Evolutionary conservation across 2,888 invertebrate species (phyloP).

Genomic region (Hydraecia micacea): DNA sequence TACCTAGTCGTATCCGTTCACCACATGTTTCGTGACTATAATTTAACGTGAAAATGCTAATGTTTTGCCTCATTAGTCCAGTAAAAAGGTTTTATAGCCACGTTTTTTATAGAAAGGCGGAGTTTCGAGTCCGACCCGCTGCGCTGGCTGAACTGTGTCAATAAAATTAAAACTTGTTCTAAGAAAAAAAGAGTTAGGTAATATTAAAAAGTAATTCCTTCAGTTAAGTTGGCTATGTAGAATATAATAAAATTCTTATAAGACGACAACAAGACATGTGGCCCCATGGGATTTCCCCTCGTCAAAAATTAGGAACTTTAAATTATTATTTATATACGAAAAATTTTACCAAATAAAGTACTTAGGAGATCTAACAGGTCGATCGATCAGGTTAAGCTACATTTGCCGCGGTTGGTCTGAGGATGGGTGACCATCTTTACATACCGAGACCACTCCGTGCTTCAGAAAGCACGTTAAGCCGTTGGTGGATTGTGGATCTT

Average conservation of each 20-base stretch:
- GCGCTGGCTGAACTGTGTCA: constrained; percentile 6
- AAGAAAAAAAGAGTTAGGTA: neutral
- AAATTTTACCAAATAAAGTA: too few relatives aligned
- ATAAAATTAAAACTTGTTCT: constrained; percentile 14
- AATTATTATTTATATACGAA: too few relatives aligned
- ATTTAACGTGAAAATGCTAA: constrained; percentile 58
- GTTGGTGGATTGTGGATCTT: too few relatives aligned
- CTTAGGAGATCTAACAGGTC: too few relatives aligned
- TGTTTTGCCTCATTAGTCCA: constrained; percentile 58
- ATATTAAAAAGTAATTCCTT: neutral
- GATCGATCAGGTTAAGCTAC: too few relatives aligned
- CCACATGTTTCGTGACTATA: constrained; percentile 55
- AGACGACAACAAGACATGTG: neutral
- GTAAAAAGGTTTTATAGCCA: constrained; percentile 44
- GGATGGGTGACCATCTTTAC: too few relatives aligned
- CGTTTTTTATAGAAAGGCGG: constrained; percentile 22
- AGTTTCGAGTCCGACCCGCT: neutral
- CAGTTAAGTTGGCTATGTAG: neutral
- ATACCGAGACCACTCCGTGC: too few relatives aligned
- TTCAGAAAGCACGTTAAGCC: too few relatives aligned
- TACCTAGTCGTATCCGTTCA: constrained; percentile 19
- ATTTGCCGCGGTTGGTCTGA: too few relatives aligned
- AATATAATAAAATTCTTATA: neutral
- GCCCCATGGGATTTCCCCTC: neutral
- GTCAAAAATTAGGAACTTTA: too few relatives aligned